Conservation (phyloP, 2,113 vertebrate species). For the Mustelus asterias region DNA sequence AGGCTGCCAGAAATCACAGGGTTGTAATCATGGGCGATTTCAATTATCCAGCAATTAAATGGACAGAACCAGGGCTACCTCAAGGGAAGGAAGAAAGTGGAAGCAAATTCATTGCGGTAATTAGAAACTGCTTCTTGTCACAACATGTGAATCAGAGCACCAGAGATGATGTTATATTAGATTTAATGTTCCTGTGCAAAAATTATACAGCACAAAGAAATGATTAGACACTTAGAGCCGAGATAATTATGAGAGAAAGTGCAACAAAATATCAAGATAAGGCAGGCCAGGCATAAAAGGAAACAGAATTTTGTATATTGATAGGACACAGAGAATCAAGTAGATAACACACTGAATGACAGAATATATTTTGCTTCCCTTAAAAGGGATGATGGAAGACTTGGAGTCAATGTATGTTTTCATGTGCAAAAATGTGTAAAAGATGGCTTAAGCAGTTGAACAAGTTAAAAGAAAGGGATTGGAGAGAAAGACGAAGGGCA, state of each 20-base stretch:
- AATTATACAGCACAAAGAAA: conserved; percentile 28
- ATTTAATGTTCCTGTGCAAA: conserved; percentile 25
- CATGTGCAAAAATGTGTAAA: not conserved
- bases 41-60: conserved; percentile 37
- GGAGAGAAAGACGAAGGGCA: not conserved
- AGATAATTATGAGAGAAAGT: not conserved
- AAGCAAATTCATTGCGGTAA: conserved; percentile 32
- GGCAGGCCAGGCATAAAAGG: not conserved
- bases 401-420: not conserved
- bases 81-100: conserved; percentile 31
- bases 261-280: not conserved
- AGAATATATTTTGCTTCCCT: not conserved
- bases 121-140: conserved; percentile 38
- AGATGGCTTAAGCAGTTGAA: not conserved
- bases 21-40: conserved; percentile 34
- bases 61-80: conserved; percentile 21
- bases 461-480: not conserved
- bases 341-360: not conserved
- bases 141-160: conserved; percentile 27
- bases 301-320: conserved; percentile 15
- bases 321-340: not conserved
- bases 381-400: not conserved
- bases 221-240: not conserved
- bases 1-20: conserved; percentile 9
- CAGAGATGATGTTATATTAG: conserved; percentile 25